These are phyloP conservation scores for Potamarius usumacintae DNA, from an alignment of 2,113 vertebrate genomes.

Conservation along the genomic window DNA sequence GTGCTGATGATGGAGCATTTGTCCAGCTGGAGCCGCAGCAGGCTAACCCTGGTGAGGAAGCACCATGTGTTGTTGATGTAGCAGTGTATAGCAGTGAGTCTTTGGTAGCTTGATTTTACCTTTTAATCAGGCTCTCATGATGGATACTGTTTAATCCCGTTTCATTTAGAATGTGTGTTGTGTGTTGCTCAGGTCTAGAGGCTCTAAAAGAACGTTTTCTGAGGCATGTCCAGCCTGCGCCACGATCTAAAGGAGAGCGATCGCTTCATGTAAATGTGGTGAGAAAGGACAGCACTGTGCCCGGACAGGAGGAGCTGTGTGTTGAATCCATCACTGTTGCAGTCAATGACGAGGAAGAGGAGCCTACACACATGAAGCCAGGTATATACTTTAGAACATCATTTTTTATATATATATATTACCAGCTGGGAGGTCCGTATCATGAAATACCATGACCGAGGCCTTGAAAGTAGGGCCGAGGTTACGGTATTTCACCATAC, in stretches of 20 bases:
- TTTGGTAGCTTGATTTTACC: not conserved
- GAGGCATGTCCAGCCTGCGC: conserved; percentile 75
- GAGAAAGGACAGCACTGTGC: conserved; percentile 78
- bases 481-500: no score
- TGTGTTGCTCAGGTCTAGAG: conserved; percentile 78
- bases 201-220: conserved; percentile 89
- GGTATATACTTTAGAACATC: conserved; percentile 65
- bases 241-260: conserved; percentile 67
- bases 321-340: conserved; percentile 78
- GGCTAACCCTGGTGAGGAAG: conserved; percentile 77
- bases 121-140: not conserved
- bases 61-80: not conserved
- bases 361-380: conserved; percentile 74
- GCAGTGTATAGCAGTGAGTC: no score
- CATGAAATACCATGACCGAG: no score
- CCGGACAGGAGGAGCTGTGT: conserved; percentile 84
- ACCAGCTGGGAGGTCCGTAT: no score
- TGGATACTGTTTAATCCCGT: not conserved
- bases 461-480: no score
- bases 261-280: conserved; percentile 80
- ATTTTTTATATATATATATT: no score
- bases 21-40: conserved; percentile 83
- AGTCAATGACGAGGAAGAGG: conserved; percentile 77
- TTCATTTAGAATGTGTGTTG: not conserved
- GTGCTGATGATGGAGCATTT: conserved; percentile 79